Evolutionary conservation across 2,113 vertebrate species (phyloP), one percentile per base, ranked within the genome.

Genomic region (Phalacrocorax aristotelis): DNA sequence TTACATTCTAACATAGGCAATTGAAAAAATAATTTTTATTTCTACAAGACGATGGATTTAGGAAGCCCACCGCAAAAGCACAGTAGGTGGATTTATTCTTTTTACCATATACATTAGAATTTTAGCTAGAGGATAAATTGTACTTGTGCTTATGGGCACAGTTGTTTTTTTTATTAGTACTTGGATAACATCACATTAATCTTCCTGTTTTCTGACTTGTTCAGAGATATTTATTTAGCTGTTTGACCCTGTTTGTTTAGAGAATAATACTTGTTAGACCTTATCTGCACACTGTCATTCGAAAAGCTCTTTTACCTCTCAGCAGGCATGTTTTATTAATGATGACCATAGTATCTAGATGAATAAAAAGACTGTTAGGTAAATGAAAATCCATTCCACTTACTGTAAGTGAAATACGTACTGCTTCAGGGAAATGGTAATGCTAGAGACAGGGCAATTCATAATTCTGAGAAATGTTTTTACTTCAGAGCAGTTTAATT

Each of bases 21-120:
- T 44, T 94, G 95, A 81, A 76, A 87, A 55, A 80, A 83, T 25
- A 26, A 72, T 15, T 91, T 80, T 58, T 71, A 55, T 66, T 91
- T 95, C 89, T 76, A 26, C 79, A 92, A 97, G 98, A 98, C 97
- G 94, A 98, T 98, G 98, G 98, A 98, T 97, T 92, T 98, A 97
- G 98, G 97, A 98, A 97, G 97, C 96, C 97, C 95, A 82, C 96
- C 97, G 46, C 97, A 94, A 94, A 98, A 98, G 93, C 97, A 98
- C 98, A 98, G 98, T 98, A 98, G 98, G 98, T 98, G 95, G 91
- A 94, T 97, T 98, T 97, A 90, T 95, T 97, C 89, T 96, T 91
- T 95, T 76, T 97, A 68, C 64, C 11, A 4, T 74, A 71, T 75
- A 60, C 48, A 69, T 57, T 90, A 36, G 75, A 52, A 76, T 90